Evolutionary conservation across 1,140 invertebrate genomes (phyloP).

Genomic region (Notospermus geniculatus): DNA sequence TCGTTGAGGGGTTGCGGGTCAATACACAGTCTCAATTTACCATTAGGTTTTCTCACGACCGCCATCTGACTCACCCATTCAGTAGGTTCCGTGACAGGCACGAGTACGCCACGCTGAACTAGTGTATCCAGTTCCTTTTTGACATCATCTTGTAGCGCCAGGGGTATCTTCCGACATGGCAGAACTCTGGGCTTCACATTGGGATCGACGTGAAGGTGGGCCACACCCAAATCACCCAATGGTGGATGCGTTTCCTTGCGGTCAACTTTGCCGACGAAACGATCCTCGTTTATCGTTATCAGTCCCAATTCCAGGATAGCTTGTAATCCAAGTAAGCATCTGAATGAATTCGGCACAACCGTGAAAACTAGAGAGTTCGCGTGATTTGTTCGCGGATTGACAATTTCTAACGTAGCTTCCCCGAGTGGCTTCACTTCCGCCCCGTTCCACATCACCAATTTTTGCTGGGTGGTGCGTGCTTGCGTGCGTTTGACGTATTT

Average conservation of each 20-base stretch:
- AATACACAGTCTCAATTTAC: conserved; percentile 25
- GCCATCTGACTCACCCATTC: conserved; percentile 28
- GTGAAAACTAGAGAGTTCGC: not conserved
- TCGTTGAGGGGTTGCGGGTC: conserved; percentile 32
- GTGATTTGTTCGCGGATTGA: not conserved
- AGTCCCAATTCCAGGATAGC: not conserved
- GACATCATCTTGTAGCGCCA: conserved; percentile 16
- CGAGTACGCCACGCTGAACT: conserved; percentile 18
- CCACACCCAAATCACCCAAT: conserved; percentile 5
- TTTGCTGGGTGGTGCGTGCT: not conserved
- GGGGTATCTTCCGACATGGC: conserved; percentile 14
- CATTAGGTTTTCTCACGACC: conserved; percentile 22
- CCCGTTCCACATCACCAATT: conserved; percentile 5
- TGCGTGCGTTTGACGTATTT: not conserved
- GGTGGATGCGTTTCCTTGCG: not conserved
- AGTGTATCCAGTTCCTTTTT: conserved; percentile 23
- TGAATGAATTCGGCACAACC: not conserved
- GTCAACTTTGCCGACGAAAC: not conserved
- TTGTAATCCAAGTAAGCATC: not conserved
- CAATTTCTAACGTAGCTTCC: not conserved
- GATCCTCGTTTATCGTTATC: not conserved
- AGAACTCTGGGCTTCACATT: conserved; percentile 15
- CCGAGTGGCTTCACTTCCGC: not conserved
- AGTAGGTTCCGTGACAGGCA: conserved; percentile 27
- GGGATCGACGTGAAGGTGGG: conserved; percentile 16